These are phyloP conservation scores for Pangasius djambal DNA, from an alignment of 2,797 vertebrate genomes.

Conservation along the genomic window DNA sequence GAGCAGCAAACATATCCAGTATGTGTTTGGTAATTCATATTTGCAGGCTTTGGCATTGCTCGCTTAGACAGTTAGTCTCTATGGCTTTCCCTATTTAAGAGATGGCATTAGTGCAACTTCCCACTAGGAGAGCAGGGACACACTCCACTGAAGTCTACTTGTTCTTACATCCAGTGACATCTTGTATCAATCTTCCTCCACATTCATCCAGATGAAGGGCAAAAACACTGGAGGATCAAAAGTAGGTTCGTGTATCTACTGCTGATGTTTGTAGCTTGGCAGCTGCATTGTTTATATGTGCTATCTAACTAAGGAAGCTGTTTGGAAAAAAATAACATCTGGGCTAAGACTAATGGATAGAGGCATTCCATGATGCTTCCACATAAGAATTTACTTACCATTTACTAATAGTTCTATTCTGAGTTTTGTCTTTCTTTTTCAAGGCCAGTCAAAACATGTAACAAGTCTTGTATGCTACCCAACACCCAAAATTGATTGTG, in stretches of 20 bases:
- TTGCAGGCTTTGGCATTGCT: conserved; percentile 63
- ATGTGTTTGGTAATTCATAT: conserved; percentile 21
- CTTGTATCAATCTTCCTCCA: conserved; percentile 77
- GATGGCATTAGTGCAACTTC: conserved; percentile 68
- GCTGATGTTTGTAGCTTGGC: conserved; percentile 49
- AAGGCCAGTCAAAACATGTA: conserved; percentile 52
- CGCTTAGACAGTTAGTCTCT: conserved; percentile 68
- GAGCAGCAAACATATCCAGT: conserved; percentile 9
- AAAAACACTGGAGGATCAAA: conserved; percentile 63
- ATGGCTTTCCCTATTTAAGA: conserved; percentile 67
- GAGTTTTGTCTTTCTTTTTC: conserved; percentile 49
- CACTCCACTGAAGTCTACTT: conserved; percentile 74
- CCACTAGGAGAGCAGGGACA: conserved; percentile 71
- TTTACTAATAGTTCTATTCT: conserved; percentile 37
- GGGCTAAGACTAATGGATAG: conserved; percentile 45
- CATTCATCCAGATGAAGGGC: conserved; percentile 71
- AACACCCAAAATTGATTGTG: neutral
- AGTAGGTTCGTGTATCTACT: conserved; percentile 38
- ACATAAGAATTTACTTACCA: conserved; percentile 11
- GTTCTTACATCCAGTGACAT: conserved; percentile 77
- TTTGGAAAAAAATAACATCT: conserved; percentile 48
- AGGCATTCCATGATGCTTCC: conserved; percentile 35
- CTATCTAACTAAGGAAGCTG: conserved; percentile 41
- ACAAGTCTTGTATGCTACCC: neutral
- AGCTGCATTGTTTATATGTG: conserved; percentile 48